Evolutionary conservation across 2,888 invertebrate species (phyloP), one percentile per base, ranked within the genome.

Genomic region (Neocrepidodera transversa): DNA sequence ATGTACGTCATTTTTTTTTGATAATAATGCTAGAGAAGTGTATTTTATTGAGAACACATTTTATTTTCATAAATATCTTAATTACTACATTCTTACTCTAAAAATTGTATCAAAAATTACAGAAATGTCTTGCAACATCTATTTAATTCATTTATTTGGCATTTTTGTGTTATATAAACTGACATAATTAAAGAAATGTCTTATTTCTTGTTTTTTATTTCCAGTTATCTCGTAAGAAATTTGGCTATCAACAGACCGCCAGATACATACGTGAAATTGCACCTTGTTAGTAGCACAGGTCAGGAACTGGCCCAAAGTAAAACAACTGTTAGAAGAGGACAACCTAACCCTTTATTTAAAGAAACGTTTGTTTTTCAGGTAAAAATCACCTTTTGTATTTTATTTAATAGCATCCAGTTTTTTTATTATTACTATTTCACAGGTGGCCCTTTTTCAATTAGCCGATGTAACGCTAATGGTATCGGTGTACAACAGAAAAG

Each of bases 321-420:
- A 83, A 95, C 96, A 30, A 93, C 94, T 52, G 89, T 95, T 10
- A 84, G 94, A 66, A 86, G 96, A 49, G 94, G 95, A 8, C 95
- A 96, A 80, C 95, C 96, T 45, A 96, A 96, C 84, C 96, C 96
- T 32, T 86, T 96, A 8, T 97, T 94, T 79, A 96, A 96, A 80
- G 96, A 97, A 81, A 93, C 94, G 2, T 97, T 97, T 78, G 91
- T 96, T 81, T 97, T 96, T 82, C 96, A 96, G 86, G 93, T 92
- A 78, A 75, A 32, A 3, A 32, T 32, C 6, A 23, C n/a, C n/a
- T n/a, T n/a, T n/a, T n/a, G n/a, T n/a, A n/a, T n/a, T n/a, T n/a
- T n/a, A n/a, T n/a, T n/a, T n/a, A n/a, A n/a, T n/a, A n/a, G n/a
- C n/a, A n/a, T n/a, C n/a, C n/a, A n/a, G n/a, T n/a, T n/a, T n/a